Evolutionary conservation across 2,797 vertebrate species (phyloP), one percentile per base, ranked within the genome.

Genomic region (Cryptoprocta ferox): DNA sequence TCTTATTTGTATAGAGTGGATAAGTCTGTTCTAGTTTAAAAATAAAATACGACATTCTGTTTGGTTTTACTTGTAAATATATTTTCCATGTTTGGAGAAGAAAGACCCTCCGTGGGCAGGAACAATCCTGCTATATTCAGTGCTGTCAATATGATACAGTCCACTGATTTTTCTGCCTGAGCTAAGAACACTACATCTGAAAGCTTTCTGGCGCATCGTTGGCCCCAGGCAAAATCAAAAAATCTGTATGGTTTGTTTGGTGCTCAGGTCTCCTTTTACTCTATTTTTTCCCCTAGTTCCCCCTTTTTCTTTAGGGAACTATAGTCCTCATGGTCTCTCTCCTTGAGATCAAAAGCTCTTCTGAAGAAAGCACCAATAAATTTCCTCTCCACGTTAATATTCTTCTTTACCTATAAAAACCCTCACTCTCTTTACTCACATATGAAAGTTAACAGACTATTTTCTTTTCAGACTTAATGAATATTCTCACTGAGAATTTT

Each of bases 161-260:
- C 73, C 70, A 93, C 65, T 91, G 89, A 91, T 93, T 83, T 95
- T 93, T 80, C 89, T 93, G 30, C 82, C 45, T 83, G 95, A 79
- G 82, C 95, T 96, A 96, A 95, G 35, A 89, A 91, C 70, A 71
- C 21, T 18, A 50, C 26, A 21, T 80, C 61, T 91, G 85, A 91
- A 81, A 87, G 66, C 50, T 56, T 95, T 91, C 65, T 96, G 35
- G 32, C 68, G 35, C 42, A 84, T 53, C 50, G 65, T 76, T 93
- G 45, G 65, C 86, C 59, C 15, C 11, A 48, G 79, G 75, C 68
- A 96, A 95, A 96, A 81, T 28, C 0, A 5, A 84, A 84, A 78
- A 79, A 66, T 2, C 14, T 28, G 42, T 75, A 30, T 84, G 24
- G 3, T 50, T 42, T 71, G 13, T 50, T 79, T 59, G 19, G 24